These are phyloP conservation scores for Phortica variegata DNA, from an alignment of 1,140 invertebrate species.

Conservation along the genomic window DNA sequence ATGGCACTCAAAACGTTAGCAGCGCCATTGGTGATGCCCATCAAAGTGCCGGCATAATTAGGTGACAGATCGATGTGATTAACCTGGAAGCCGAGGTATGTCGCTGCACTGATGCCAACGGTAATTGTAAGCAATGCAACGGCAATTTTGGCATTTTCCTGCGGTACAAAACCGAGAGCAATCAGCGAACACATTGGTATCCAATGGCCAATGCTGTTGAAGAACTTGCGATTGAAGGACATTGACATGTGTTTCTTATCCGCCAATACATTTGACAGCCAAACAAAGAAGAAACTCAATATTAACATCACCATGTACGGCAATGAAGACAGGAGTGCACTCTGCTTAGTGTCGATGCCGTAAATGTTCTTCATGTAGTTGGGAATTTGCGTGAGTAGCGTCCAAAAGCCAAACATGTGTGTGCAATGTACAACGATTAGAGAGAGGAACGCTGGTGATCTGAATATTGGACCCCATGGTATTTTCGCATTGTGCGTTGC, in stretches of 20 bases:
- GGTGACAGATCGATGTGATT: constrained; percentile 77
- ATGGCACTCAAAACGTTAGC: constrained; percentile 75
- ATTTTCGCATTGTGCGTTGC: constrained; percentile 32
- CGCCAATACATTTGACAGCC: constrained; percentile 65
- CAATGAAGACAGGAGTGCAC: constrained; percentile 72
- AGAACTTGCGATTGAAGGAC: constrained; percentile 66
- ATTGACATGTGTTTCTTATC: constrained; percentile 61
- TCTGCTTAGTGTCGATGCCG: constrained; percentile 72
- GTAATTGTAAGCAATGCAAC: constrained; percentile 67
- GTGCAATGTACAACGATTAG: constrained; percentile 82
- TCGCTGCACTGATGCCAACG: constrained; percentile 76
- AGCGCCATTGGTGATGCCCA: constrained; percentile 72
- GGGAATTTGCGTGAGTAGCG: constrained; percentile 87
- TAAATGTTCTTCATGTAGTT: constrained; percentile 84
- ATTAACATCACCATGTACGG: constrained; percentile 78
- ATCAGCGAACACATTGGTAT: constrained; percentile 66
- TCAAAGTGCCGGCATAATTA: constrained; percentile 73
- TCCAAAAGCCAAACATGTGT: constrained; percentile 95
- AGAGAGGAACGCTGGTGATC: constrained; percentile 79
- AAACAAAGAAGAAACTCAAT: constrained; percentile 68
- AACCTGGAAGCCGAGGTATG: constrained; percentile 70
- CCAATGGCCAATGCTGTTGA: constrained; percentile 67
- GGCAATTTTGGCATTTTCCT: constrained; percentile 59
- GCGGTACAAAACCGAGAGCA: constrained; percentile 64
- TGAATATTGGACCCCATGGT: constrained; percentile 78